Conservation (phyloP, 2,888 invertebrate species). For the Elegia similella region DNA sequence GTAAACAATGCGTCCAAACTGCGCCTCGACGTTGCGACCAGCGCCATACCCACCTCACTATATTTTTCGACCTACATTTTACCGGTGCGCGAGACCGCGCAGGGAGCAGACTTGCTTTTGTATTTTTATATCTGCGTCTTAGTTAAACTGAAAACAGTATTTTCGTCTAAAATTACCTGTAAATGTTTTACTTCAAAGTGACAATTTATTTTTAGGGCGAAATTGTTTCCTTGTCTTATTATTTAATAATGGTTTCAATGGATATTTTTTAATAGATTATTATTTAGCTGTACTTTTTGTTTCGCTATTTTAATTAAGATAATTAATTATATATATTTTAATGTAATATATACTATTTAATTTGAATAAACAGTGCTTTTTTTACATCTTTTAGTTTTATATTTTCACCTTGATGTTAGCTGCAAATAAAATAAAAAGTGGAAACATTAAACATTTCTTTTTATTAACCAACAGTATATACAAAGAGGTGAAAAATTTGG, state of each 20-base stretch:
- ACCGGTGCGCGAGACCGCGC: conserved; percentile 58
- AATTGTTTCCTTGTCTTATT: conserved; percentile 64
- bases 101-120: conserved; percentile 74
- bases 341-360: conserved; percentile 80
- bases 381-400: conserved; percentile 47
- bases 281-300: conserved; percentile 73
- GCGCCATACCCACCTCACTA: conserved; percentile 55
- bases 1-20: conserved; percentile 25
- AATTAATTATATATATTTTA: conserved; percentile 72
- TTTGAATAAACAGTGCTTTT: conserved; percentile 81
- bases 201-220: conserved; percentile 60
- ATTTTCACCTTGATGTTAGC: conserved; percentile 23
- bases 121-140: conserved; percentile 75
- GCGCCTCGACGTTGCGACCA: conserved; percentile 23
- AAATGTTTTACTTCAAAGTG: conserved; percentile 61
- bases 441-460: conserved; percentile 35
- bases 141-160: conserved; percentile 63
- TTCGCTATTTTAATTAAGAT: conserved; percentile 79
- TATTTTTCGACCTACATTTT: conserved; percentile 72
- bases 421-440: neutral
- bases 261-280: conserved; percentile 75
- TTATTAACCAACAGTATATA: conserved; percentile 66
- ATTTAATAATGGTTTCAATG: conserved; percentile 64
- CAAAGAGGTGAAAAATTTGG: conserved; percentile 45
- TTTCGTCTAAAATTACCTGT: conserved; percentile 61